Conservation (phyloP, 1,140 invertebrate species). For the Zeugodacus cucurbitae region DNA sequence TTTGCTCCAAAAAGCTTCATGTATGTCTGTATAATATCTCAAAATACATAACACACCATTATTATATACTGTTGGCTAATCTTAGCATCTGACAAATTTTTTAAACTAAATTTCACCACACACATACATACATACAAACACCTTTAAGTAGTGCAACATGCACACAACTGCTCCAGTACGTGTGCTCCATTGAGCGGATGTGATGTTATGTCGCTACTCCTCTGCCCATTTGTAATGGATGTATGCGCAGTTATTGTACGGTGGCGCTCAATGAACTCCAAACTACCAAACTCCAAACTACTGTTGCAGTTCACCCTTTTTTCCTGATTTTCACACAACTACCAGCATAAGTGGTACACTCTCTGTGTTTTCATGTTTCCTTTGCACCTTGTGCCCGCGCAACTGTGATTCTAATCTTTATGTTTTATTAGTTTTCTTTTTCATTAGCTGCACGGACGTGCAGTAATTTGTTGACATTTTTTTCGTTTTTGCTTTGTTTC, state of each 20-base stretch:
- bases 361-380: background rate
- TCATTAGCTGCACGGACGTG: slow-evolving; percentile 32
- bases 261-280: slow-evolving; percentile 1
- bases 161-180: background rate
- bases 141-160: background rate
- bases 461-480: slow-evolving; percentile 23
- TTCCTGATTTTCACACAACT: background rate
- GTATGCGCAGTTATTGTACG: background rate
- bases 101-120: background rate
- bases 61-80: background rate
- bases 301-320: background rate
- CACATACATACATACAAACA: background rate
- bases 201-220: slow-evolving; percentile 13
- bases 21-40: background rate
- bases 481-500: background rate
- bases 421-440: slow-evolving; percentile 39
- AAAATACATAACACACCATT: background rate
- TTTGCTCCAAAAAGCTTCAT: background rate
- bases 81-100: background rate
- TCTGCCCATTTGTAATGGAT: background rate
- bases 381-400: background rate
- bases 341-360: background rate
- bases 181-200: slow-evolving; percentile 11
- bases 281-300: background rate
- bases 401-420: slow-evolving; percentile 18